Conservation (phyloP, 2,888 invertebrate genomes). For the Pemphredon lugubris region DNA sequence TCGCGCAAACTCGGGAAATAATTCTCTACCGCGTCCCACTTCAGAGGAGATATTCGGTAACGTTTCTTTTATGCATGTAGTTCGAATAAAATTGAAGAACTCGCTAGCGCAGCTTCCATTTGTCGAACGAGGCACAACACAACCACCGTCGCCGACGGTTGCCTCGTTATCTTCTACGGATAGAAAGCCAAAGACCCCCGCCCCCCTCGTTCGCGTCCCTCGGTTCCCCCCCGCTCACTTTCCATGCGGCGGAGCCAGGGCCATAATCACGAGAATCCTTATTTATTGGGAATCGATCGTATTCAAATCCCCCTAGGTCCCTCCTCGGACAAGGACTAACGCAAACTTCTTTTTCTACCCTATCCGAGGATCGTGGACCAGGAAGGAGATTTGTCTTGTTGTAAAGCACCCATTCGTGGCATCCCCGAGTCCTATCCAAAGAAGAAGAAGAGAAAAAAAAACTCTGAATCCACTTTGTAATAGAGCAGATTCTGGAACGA, state of each 20-base stretch:
- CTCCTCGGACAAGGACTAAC: conserved; percentile 42
- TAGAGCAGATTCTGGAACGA: background rate
- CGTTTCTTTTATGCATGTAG: conserved; percentile 27
- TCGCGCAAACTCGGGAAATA: too few relatives aligned
- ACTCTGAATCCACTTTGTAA: conserved; percentile 20
- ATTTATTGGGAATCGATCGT: conserved; percentile 77
- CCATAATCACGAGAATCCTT: conserved; percentile 76
- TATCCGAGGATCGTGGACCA: conserved; percentile 44
- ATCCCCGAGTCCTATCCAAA: conserved; percentile 5
- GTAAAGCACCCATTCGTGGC: conserved; percentile 19
- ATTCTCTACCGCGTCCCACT: too few relatives aligned
- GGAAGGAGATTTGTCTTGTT: conserved; percentile 53
- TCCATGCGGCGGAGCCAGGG: conserved; percentile 61
- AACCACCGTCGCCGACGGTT: conserved; percentile 66
- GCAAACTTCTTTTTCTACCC: conserved; percentile 47
- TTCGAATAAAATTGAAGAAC: conserved; percentile 55
- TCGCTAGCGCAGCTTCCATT: conserved; percentile 50
- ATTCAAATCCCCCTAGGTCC: conserved; percentile 70
- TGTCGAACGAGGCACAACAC: conserved; percentile 66
- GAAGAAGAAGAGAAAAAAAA: background rate
- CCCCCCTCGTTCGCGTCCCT: conserved; percentile 42
- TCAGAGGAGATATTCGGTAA: conserved; percentile 6
- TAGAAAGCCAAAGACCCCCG: conserved; percentile 69
- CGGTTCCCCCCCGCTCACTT: conserved; percentile 52
- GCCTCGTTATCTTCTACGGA: conserved; percentile 74